These are phyloP conservation scores for Gracilinanus agilis DNA, from an alignment of 2,113 vertebrate genomes.

Conservation along the genomic window DNA sequence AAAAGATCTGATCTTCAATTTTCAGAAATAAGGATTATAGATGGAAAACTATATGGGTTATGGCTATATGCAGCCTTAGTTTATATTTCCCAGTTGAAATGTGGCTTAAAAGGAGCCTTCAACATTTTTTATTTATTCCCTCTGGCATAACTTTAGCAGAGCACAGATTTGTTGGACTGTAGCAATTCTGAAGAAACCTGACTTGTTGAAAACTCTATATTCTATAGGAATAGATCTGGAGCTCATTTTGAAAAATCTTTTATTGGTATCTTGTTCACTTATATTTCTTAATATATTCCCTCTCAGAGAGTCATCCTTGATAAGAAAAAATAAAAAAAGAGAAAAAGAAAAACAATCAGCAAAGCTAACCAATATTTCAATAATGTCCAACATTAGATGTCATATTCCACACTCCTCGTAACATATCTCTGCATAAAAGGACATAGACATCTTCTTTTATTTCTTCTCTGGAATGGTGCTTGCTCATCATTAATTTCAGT, in stretches of 20 bases:
- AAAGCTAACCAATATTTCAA: not conserved
- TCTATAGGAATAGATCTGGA: not conserved
- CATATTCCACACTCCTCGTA: not conserved
- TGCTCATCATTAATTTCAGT: not conserved
- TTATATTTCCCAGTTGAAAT: not conserved
- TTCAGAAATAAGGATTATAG: not conserved
- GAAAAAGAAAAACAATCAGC: not conserved
- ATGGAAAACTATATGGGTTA: not conserved
- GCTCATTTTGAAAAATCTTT: not conserved
- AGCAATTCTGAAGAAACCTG: not conserved
- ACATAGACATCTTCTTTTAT: not conserved
- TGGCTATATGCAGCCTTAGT: not conserved
- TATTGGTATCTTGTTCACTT: not conserved
- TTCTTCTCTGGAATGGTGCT: not conserved
- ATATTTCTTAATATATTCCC: not conserved
- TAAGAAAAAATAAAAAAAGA: not conserved
- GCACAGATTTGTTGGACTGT: not conserved
- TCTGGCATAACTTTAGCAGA: not conserved
- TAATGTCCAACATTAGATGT: not conserved
- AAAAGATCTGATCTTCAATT: not conserved
- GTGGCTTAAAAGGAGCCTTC: not conserved
- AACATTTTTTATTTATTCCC: not conserved
- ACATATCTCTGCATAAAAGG: not conserved
- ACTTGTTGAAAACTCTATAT: not conserved
- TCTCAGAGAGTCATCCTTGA: not conserved